These are phyloP conservation scores for Oryctolagus cuniculus DNA, from an alignment of 2,113 vertebrate genomes.

Conservation along the genomic window mOryCun1.1 NC_091433.1:69420501-69421000, in stretches of 20 bases:
- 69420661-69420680: neutral
- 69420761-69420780: neutral
- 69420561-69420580: neutral
- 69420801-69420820: neutral
- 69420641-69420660: neutral
- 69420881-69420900: slow-evolving; percentile 4
- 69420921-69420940: neutral
- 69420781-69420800: neutral
- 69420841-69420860: too few species aligned
- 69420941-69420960: too few species aligned
- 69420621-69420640: rapidly evolving
- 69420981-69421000: too few species aligned
- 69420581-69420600: neutral
- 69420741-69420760: neutral
- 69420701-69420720: neutral
- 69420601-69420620: rapidly evolving
- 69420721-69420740: neutral
- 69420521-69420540: neutral
- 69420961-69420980: too few species aligned
- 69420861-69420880: neutral
- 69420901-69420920: neutral
- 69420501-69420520: neutral
- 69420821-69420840: neutral
- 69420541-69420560: neutral
- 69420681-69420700: neutral